phyloP scores from a whole-genome alignment of 2,888 invertebrate genomes.

The Lasioglossum oenotherae region DNA sequence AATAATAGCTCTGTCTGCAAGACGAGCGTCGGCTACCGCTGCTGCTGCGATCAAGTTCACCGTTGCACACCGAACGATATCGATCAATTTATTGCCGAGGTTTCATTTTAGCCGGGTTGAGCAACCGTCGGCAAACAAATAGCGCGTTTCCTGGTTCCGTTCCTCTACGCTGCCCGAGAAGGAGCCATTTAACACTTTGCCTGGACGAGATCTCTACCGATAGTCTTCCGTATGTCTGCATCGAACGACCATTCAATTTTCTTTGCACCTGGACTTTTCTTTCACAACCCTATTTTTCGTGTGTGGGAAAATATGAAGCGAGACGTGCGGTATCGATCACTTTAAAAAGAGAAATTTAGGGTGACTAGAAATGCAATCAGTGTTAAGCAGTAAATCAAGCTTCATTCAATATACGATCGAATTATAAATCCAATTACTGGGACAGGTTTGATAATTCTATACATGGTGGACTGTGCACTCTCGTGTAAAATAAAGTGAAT shows the following conservation, averaged over 20 bases:
- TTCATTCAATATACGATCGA: no score
- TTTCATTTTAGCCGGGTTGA: background rate
- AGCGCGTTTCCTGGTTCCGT: background rate
- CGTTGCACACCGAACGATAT: background rate
- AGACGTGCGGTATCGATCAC: no score
- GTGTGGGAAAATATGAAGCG: background rate
- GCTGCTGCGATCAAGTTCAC: slow-evolving; percentile 9
- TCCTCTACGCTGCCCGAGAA: background rate
- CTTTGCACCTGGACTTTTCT: background rate
- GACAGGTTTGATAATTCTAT: background rate
- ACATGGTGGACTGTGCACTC: background rate
- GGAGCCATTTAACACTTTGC: background rate
- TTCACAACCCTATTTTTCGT: background rate
- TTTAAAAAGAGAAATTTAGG: no score
- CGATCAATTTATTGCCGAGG: background rate
- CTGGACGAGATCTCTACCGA: background rate
- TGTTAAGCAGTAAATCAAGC: no score
- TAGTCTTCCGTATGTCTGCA: background rate
- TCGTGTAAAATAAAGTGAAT: background rate
- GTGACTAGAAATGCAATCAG: no score
- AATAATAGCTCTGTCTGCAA: slow-evolving; percentile 15
- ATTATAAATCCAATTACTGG: background rate
- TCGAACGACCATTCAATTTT: background rate
- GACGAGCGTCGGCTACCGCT: slow-evolving; percentile 11
- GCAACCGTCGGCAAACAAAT: slow-evolving; percentile 4